These are phyloP conservation scores for Amblyopsis rosae DNA, from an alignment of 2,113 vertebrate genomes.

Conservation along the genomic window DNA sequence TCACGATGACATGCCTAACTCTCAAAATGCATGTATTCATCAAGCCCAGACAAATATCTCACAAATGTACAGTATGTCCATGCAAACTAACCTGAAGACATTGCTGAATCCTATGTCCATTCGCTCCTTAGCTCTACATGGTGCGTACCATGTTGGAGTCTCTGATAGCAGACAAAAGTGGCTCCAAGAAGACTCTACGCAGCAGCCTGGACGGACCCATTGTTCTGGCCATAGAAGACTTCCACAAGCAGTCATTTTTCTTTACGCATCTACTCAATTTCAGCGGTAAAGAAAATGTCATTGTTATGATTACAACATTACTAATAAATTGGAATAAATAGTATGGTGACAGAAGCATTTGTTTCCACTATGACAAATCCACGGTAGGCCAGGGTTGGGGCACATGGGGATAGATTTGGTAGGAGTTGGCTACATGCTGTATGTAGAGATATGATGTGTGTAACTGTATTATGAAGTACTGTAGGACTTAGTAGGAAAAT, in stretches of 20 bases:
- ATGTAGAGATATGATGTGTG: too few species aligned
- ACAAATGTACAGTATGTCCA: background rate
- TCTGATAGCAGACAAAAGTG: slow-evolving; percentile 96
- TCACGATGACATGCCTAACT: too few species aligned
- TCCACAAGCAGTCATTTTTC: slow-evolving; percentile 99
- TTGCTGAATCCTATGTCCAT: background rate
- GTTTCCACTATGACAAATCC: background rate
- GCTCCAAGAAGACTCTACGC: slow-evolving; percentile 96
- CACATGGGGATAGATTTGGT: too few species aligned
- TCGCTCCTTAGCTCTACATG: slow-evolving; percentile 89
- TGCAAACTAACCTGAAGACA: background rate
- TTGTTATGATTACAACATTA: background rate
- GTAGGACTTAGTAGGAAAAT: too few species aligned
- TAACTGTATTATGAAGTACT: too few species aligned
- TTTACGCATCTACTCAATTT: slow-evolving; percentile 98
- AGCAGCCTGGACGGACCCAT: slow-evolving; percentile 97
- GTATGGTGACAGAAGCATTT: background rate
- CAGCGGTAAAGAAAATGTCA: slow-evolving; percentile 81
- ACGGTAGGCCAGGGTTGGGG: too few species aligned
- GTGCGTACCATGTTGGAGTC: slow-evolving; percentile 98
- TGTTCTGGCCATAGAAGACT: slow-evolving; percentile 96
- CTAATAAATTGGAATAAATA: background rate
- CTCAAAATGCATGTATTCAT: too few species aligned
- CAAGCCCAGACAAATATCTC: too few species aligned
- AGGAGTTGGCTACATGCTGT: too few species aligned